Evolutionary conservation across 1,140 invertebrate genomes (phyloP), one percentile per base, ranked within the genome.

Genomic region (Trachymyrmex septentrionalis): DNA sequence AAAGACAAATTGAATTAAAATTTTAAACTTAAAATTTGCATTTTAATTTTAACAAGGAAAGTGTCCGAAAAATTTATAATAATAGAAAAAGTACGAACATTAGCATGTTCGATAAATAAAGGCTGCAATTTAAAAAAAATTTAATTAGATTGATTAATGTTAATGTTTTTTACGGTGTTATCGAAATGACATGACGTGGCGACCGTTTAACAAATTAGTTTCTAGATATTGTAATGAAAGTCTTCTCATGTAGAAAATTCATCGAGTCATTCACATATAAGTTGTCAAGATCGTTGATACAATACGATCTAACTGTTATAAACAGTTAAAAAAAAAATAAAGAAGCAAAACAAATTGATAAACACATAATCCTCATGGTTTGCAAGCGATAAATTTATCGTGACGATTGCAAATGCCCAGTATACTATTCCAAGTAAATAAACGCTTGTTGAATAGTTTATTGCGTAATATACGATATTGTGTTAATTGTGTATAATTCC

Each of bases 401-500:
- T 87, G 64, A 84, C 48, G 73, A 72, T 80, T 81, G 21, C 71
- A 85, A 78, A 87, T 71, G 78, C 81, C 87, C 88, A 92, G 81
- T 66, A 84, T 27, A 72, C 81, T 92, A 89, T 93, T 93, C 76
- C 87, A 57, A 91, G 88, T 90, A 89, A 85, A 86, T 87, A 86
- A 81, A 93, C 63, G 59, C 38, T 89, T 90, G 88, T 92, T 91
- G 85, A 89, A 90, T 86, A 92, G 91, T 85, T 50, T 82, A 87
- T 86, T 85, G 86, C 87, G 87, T 55, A 73, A 61, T 14, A 84
- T 89, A 90, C 80, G 92, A 94, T 91, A 94, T 94, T 93, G 90
- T 90, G 80, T 93, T 93, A 91, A 69, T 24, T 90, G 80, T 93
- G 91, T 94, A 93, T 89, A 93, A 94, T 94, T 93, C 90, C 86